phyloP scores from a whole-genome alignment of 2,113 vertebrate genomes.

The Probosciger aterrimus region DNA sequence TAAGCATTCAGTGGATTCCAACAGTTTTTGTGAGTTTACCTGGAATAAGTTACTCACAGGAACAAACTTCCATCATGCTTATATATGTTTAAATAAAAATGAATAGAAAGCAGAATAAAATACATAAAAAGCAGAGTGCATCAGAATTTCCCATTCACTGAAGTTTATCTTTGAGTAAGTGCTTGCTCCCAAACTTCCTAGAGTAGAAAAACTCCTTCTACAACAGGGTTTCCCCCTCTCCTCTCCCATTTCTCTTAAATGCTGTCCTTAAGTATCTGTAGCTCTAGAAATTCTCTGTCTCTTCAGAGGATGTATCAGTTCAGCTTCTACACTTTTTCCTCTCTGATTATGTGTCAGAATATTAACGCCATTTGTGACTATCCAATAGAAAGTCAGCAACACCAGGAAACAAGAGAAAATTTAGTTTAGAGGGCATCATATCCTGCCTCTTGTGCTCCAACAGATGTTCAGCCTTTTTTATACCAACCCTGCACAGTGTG shows the following conservation, averaged over 20 bases:
- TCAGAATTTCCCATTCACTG: not conserved
- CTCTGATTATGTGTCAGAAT: not conserved
- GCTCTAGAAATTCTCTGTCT: not conserved
- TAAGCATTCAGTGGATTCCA: not conserved
- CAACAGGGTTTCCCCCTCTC: not conserved
- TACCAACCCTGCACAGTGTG: not conserved
- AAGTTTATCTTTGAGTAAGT: not conserved
- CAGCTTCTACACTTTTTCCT: not conserved
- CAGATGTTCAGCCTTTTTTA: not conserved
- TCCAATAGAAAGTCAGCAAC: accelerated
- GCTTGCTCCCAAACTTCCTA: not conserved
- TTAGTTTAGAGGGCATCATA: not conserved
- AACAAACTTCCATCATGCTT: not conserved
- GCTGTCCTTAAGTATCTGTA: not conserved
- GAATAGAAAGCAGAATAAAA: not conserved
- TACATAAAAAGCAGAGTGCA: not conserved
- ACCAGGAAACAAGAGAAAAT: not conserved
- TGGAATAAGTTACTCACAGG: not conserved
- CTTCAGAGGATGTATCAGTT: not conserved
- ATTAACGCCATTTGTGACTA: not conserved
- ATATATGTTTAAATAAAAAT: not conserved
- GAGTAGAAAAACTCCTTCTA: not conserved
- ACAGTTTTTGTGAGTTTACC: not conserved
- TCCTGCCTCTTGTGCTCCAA: not conserved
- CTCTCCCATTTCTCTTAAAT: accelerated